Base-by-base conservation (phyloP, 1,140 invertebrate genomes). In the Heliconius hermathena region DNA sequence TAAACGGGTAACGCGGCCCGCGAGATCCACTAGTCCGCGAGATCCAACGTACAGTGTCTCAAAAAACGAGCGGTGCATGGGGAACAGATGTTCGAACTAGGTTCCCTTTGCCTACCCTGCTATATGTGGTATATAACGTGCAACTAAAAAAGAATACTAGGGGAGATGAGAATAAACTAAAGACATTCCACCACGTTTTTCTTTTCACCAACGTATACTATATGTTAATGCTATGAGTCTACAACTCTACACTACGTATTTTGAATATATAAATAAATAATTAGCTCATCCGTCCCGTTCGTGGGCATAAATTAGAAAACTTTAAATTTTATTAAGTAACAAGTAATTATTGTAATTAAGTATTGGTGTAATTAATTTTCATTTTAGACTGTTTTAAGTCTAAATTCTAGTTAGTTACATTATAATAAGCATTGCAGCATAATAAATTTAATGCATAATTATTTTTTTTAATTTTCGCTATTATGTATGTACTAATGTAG, bases 251-350 rank as follows among this genome's bases (percentile, higher is more conserved):
- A 5, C 60, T 22, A 9, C 54, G 60, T 66, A 22, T 26, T 13
- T 26, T 29, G 60, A 66, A 66, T 66, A 66, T 66, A 66, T 66
- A 66, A 0, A 66, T 66, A 11, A 26, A 66, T 16, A 66, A 66
- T 66, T 16, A 66, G 60, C 60, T 26, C 22, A 16, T 11, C 26
- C 22, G 60, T 29, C 60, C 29, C 3, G 22, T 2, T 22, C 22
- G 26, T 29, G 22, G 26, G 60, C n/a, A 66, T 66, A 66, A 66
- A 66, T 66, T 66, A 66, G 60, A 66, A 66, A 66, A 66, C 22
- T 66, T 57, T n/a, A 29, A 66, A 66, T 26, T 66, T 26, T 66
- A 26, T 66, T 66, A 66, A n/a, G 0, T 66, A 26, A 66, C 60
- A 66, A 66, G 60, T 66, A 66, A 26, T 66, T 66, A 26, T 66